Evolutionary conservation across 2,113 vertebrate genomes (phyloP).

Genomic region (Pachycephala philippinensis): DNA sequence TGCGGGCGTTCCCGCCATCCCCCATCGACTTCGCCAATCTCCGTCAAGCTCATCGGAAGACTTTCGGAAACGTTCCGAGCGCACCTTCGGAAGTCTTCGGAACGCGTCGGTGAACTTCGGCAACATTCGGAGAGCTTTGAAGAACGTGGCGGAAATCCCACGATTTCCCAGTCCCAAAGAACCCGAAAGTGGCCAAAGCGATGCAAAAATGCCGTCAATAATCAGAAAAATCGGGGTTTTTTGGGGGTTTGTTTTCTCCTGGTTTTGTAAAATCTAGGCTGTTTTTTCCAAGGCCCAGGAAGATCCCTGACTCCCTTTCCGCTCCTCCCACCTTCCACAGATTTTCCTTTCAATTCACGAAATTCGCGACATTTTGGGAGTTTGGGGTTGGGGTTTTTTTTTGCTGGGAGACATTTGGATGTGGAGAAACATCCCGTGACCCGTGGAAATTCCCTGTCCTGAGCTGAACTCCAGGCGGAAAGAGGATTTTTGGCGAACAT

Average conservation of each 20-base stretch:
- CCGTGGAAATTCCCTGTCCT: background rate
- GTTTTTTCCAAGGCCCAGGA: background rate
- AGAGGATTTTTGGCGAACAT: background rate
- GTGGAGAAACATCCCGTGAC: background rate
- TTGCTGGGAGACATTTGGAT: too few relatives aligned
- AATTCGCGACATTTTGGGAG: background rate
- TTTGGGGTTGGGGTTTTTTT: background rate
- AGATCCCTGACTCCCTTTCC: too few relatives aligned
- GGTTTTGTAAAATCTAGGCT: background rate
- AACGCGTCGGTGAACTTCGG: background rate
- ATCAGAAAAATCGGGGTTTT: rapidly evolving
- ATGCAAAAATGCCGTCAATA: background rate
- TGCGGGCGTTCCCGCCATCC: background rate
- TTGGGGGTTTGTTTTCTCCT: rapidly evolving
- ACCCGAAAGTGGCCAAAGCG: background rate
- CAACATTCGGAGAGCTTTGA: rapidly evolving
- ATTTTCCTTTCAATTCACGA: background rate
- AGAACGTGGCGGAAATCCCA: background rate
- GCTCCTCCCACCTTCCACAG: background rate
- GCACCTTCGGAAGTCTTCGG: background rate
- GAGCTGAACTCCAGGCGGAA: background rate
- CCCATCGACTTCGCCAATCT: background rate
- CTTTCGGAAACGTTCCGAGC: background rate
- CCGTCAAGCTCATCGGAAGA: background rate
- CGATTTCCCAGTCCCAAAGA: rapidly evolving